Conservation (phyloP, 2,888 invertebrate genomes). For the Drosophila sordidula region DNA sequence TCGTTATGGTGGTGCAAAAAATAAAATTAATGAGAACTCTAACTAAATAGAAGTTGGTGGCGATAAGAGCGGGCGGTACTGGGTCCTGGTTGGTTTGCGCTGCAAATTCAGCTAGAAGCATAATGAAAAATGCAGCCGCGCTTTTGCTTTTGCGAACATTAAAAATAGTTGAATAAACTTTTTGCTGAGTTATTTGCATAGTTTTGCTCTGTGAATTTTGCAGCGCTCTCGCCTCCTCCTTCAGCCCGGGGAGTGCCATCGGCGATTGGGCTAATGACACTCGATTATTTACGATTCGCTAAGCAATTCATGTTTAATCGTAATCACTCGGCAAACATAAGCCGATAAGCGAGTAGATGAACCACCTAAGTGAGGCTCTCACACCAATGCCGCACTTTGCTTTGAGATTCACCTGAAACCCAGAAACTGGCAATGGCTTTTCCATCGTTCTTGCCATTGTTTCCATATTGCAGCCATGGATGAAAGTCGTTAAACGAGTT, state of each 20-base stretch:
- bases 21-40: slow-evolving; percentile 61
- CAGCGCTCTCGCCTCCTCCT: slow-evolving; percentile 18
- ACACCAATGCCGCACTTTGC: slow-evolving; percentile 6
- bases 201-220: slow-evolving; percentile 52
- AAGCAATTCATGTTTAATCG: slow-evolving; percentile 71
- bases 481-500: slow-evolving; percentile 63
- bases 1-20: slow-evolving; percentile 24
- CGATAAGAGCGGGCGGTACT: slow-evolving; percentile 30
- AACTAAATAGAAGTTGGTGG: slow-evolving; percentile 39
- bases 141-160: slow-evolving; percentile 57
- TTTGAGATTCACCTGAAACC: slow-evolving; percentile 30
- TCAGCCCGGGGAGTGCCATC: slow-evolving; percentile 16
- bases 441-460: slow-evolving; percentile 21
- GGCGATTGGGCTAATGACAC: slow-evolving; percentile 62
- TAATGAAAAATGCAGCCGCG: slow-evolving; percentile 71
- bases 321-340: slow-evolving; percentile 61
- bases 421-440: background rate
- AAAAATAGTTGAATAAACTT: slow-evolving; percentile 70
- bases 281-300: slow-evolving; percentile 71
- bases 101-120: slow-evolving; percentile 60
- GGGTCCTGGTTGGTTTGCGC: slow-evolving; percentile 19
- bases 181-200: slow-evolving; percentile 66
- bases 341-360: slow-evolving; percentile 62
- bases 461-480: slow-evolving; percentile 26
- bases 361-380: slow-evolving; percentile 34